Evolutionary conservation across 1,140 invertebrate genomes (phyloP).

Genomic region (Caerostris extrusa): DNA sequence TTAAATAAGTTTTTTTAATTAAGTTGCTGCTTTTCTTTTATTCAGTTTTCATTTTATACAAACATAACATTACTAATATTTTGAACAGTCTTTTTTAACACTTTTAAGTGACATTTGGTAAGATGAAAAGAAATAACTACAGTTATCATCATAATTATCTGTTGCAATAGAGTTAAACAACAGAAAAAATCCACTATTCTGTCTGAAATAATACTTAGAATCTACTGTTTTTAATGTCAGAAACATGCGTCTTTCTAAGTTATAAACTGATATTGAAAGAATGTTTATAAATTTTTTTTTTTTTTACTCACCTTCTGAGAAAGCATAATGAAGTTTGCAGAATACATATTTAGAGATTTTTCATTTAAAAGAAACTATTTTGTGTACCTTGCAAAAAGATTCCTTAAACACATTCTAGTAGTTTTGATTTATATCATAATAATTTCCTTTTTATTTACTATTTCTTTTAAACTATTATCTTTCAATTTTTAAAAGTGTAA

Average conservation of each 20-base stretch:
- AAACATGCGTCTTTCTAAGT: neutral
- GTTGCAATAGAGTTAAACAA: too few species aligned
- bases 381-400: neutral
- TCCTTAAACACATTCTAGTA: neutral
- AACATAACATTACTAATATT: too few species aligned
- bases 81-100: too few species aligned
- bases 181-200: too few species aligned
- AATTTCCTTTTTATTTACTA: neutral
- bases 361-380: neutral
- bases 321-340: neutral
- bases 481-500: conserved; percentile 3
- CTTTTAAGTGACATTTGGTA: too few species aligned
- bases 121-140: too few species aligned
- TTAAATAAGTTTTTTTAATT: too few species aligned
- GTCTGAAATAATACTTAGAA: neutral
- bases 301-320: conserved; percentile 15
- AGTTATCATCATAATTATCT: too few species aligned
- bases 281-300: neutral
- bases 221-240: neutral
- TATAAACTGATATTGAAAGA: neutral
- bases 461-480: neutral
- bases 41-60: too few species aligned
- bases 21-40: too few species aligned
- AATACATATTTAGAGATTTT: neutral
- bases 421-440: neutral